Evolutionary conservation across 2,113 vertebrate genomes (phyloP).

Genomic region (Xiphophorus couchianus): DNA sequence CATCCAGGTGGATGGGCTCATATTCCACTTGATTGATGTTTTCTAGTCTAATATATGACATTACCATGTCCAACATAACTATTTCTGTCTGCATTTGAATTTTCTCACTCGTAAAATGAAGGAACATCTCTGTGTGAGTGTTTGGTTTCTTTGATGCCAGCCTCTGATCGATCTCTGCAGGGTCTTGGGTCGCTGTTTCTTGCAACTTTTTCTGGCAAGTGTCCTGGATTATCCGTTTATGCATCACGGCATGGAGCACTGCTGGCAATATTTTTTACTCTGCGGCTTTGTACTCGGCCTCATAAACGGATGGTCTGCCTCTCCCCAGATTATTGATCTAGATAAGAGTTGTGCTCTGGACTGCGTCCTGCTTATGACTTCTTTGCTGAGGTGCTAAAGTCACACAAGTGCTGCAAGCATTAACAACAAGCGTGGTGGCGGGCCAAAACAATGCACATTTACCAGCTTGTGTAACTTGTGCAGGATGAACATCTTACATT

Average conservation of each 20-base stretch:
- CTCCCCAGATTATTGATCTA: slow-evolving; percentile 4
- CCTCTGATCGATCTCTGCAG: neutral
- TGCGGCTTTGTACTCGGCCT: neutral
- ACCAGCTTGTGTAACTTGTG: neutral
- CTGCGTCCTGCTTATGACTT: neutral
- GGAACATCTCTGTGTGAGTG: neutral
- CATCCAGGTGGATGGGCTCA: too few relatives aligned
- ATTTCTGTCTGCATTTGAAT: too few relatives aligned
- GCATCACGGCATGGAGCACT: neutral
- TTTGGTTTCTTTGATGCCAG: too few relatives aligned
- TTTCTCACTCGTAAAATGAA: too few relatives aligned
- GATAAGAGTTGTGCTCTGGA: neutral
- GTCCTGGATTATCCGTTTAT: neutral
- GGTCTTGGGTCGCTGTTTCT: neutral
- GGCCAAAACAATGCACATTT: neutral
- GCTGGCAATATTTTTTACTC: slow-evolving; percentile 3
- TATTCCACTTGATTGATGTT: too few relatives aligned
- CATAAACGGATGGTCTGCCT: neutral
- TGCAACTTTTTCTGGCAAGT: neutral
- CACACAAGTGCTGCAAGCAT: neutral
- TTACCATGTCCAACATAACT: too few relatives aligned
- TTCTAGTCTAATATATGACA: too few relatives aligned
- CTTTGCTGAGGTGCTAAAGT: neutral
- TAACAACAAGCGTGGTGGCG: neutral
- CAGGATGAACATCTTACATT: neutral